Evolutionary conservation across 2,113 vertebrate species (phyloP), one percentile per base, ranked within the genome.

Genomic region (Bujurquina vittata): DNA sequence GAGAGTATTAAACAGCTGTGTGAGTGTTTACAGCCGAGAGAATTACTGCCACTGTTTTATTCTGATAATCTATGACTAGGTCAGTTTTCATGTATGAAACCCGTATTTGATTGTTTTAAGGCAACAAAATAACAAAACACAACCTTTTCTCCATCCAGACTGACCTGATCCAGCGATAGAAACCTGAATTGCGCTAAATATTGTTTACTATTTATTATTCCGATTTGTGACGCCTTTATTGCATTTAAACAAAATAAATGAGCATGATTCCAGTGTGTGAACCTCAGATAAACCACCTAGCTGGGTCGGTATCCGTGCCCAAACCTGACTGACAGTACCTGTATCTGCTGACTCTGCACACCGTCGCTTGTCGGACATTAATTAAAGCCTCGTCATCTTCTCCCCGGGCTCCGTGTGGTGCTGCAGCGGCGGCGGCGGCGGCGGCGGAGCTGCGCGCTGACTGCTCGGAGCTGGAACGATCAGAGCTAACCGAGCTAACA

Each of bases 401-500:
- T 55, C 29, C 6, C 78, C 75, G 73, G 62, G 52, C 58, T 82
- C 23, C 10, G 74, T 7, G 84, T 35, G 72, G 15, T 40, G 84
- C 88, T 49, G 88, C 81, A 57, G 89, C 86, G 23, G 84, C 90
- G 35, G 86, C 89, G 59, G 92, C 86, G 5, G 84, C n/a, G 69
- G 65, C 92, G 82, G 88, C 90, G 80, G 83, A 61, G 89, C 91
- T 49, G 63, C 29, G 78, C 1, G 75, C 81, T 3, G 46, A 58
- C 60, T 20, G 78, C 62, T 67, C 8, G 80, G 67, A 59, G 81
- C 85, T 59, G 80, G 52, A 46, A 3, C 43, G 55, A 26, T 5
- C 9, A 37, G 31, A 20, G 77, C 75, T 62, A 35, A 75, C 79
- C 29, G 14, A 87, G 92, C 92, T 83, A 91, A 75, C 84, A 23